Evolutionary conservation across 2,797 vertebrate genomes (phyloP), one percentile per base, ranked within the genome.

Genomic region (Semaprochilodus insignis): DNA sequence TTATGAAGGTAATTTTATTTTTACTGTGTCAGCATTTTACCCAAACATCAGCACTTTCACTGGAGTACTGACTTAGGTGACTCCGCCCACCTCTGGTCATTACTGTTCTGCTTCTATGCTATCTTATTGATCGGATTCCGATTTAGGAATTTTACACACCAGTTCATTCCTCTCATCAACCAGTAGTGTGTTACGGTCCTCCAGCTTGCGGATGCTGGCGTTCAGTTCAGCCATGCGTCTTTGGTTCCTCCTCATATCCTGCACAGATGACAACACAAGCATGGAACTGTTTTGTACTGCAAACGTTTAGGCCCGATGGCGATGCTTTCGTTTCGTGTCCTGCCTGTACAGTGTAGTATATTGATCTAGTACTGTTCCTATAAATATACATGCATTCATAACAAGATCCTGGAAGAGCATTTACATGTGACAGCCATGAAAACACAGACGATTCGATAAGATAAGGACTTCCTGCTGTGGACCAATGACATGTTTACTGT

Each of bases 211-310:
- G 85, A 99, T 97, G 0, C 95, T 97, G 21, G 97, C 94, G 16
- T 99, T 99, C 83, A 99, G 92, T 52, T 99, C 98, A 4, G 96
- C 96, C 31, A 99, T 89, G 71, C 97, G 97, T 88, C 96, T 97
- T 90, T 99, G 97, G 93, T 97, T 99, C 89, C 98, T 96, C 85
- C 97, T 94, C 91, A 99, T 86, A 88, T 99, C 98, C 98, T 99
- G 34, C 21, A 25, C n/a, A 78, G 25, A 73, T 0, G 11, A 54
- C 4, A 78, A 60, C 7, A 85, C 54, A 80, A 31, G 69, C 40
- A n/a, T 23, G 21, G 3, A n/a, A 10, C 10, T n/a, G 6, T 59
- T 59, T 62, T 25, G 10, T 62, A 14, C 13, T 2, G 10, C 10
- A 25, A 10, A 60, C 4, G 11, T 60, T 23, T 10, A 60, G 59